Evolutionary conservation across 1,140 invertebrate species (phyloP), one percentile per base, ranked within the genome.

Genomic region (Drosophila neocordata): DNA sequence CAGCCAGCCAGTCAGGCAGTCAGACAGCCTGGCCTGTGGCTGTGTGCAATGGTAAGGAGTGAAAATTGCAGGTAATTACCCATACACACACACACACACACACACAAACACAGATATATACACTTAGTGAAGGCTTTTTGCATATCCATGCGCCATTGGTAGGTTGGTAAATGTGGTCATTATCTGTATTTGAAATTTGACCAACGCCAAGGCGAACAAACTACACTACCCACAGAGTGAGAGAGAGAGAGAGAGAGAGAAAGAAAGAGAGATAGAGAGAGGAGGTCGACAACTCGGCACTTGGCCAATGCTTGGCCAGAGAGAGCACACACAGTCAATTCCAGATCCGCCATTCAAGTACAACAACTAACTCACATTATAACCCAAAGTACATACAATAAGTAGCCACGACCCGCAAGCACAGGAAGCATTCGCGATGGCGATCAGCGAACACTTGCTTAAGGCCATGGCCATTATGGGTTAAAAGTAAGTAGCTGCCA

Each of bases 21-120:
- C 41, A 44, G 41, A 34, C 55, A 37, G 70, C 15, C 63, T n/a
- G 37, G 65, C 69, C 79, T 69, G 70, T 77, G 73, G 64, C 79
- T 77, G 13, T 63, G 65, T 62, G 59, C 13, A 69, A 67, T 80
- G 83, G 55, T 75, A 87, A 87, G 79, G 83, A 88, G 83, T 88
- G 83, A 88, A 88, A 88, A 88, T 88, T 88, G 79, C 79, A 77
- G 65, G 83, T 82, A 88, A 88, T 88, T 88, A 88, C 83, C 71
- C 64, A 65, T 60, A 81, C 51, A 75, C 44, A 76, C 52, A 63
- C 67, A 78, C 38, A 57, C 24, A 65, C 56, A 66, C 44, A 53
- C 37, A 35, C 18, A 64, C 13, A 56, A 1, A 15, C 11, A 60
- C 9, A 9, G 27, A 44, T 35, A 35, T 12, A 12, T 35, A 48